These are phyloP conservation scores for Sarcophaga bullata DNA, from an alignment of 1,140 invertebrate species.

Conservation along the genomic window DNA sequence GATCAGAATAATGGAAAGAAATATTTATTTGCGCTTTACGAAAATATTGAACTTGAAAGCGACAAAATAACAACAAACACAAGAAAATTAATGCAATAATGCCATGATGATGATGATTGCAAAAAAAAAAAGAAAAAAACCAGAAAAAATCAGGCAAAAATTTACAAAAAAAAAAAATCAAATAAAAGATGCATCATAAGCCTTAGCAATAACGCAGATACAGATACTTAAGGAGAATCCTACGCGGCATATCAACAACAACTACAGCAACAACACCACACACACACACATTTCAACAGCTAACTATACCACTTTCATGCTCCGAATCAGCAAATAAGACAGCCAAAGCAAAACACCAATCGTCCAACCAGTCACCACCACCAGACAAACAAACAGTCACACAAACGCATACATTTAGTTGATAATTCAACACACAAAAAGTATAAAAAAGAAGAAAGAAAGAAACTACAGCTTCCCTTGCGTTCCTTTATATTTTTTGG, in stretches of 20 bases:
- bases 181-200: not conserved
- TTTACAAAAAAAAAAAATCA: not conserved
- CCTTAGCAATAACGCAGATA: not conserved
- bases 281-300: not conserved
- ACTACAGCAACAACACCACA: not conserved
- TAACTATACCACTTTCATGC: not conserved
- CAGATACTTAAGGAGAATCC: conserved; percentile 9
- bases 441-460: not conserved
- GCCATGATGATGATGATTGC: not conserved
- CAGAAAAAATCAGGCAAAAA: conserved; percentile 23
- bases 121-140: conserved; percentile 19
- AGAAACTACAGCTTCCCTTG: not conserved
- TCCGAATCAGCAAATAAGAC: not conserved
- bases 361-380: not conserved
- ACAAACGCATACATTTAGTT: not conserved
- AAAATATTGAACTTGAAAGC: conserved; percentile 7
- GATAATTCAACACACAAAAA: not conserved
- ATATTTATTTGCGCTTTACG: not conserved
- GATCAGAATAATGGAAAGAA: conserved; percentile 52
- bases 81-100: conserved; percentile 18
- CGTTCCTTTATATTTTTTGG: not conserved
- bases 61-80: not conserved
- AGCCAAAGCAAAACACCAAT: not conserved
- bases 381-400: conserved; percentile 7
- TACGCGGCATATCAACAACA: not conserved